phyloP scores from a whole-genome alignment of 1,140 invertebrate genomes.

The Ylistrum balloti region DNA sequence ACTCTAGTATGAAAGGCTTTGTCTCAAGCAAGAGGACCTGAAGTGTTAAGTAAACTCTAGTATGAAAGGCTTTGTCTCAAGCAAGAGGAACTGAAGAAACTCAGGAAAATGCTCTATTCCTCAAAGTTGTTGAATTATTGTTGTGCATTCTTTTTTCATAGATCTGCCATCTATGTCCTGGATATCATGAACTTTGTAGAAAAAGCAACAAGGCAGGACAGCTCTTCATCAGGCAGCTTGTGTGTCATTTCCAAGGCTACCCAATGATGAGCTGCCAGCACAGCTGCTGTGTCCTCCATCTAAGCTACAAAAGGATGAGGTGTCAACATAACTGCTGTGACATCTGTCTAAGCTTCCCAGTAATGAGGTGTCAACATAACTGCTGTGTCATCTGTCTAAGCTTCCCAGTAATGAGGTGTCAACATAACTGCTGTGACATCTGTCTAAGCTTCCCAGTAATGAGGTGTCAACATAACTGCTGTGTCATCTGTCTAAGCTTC shows the following conservation, averaged over 20 bases:
- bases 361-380: constrained; percentile 74
- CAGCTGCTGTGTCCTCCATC: background rate
- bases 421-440: constrained; percentile 42
- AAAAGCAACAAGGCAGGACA: constrained; percentile 68
- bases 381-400: constrained; percentile 66
- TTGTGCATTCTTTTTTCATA: too few species aligned
- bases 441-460: constrained; percentile 80
- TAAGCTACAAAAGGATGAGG: constrained; percentile 81
- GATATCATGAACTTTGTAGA: background rate
- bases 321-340: constrained; percentile 55
- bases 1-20: too few species aligned
- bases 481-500: constrained; percentile 74
- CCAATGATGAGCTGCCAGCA: constrained; percentile 77
- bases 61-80: too few species aligned
- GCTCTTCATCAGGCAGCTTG: constrained; percentile 83
- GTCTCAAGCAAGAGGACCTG: too few species aligned
- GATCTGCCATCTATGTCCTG: background rate
- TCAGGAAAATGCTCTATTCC: too few species aligned
- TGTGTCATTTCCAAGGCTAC: constrained; percentile 74
- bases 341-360: constrained; percentile 77
- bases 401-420: constrained; percentile 80
- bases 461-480: constrained; percentile 67
- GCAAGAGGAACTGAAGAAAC: too few species aligned
- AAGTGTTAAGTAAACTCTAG: too few species aligned
- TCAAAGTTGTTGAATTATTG: too few species aligned